phyloP scores from a whole-genome alignment of 1,140 invertebrate species.

The Hetaerina americana region DNA sequence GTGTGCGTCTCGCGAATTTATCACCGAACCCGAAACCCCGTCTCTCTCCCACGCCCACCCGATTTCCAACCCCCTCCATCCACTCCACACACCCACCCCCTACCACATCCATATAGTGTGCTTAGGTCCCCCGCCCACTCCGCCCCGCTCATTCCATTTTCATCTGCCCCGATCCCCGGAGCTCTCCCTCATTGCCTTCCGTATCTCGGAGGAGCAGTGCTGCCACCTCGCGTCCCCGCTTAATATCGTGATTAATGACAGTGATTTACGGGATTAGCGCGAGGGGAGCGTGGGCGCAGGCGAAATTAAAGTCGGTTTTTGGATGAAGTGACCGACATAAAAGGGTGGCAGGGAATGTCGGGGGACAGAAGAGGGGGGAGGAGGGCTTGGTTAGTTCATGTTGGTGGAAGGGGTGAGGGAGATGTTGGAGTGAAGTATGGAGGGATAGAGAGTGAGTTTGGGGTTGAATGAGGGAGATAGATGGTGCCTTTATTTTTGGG shows the following conservation, averaged over 20 bases:
- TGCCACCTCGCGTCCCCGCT: neutral
- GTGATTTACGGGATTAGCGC: neutral
- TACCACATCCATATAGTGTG: no score
- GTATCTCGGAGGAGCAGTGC: neutral
- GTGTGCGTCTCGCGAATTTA: neutral
- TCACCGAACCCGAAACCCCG: no score
- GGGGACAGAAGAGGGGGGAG: neutral
- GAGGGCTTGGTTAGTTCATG: neutral
- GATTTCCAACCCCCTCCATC: no score
- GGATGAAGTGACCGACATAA: neutral
- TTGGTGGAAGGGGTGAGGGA: neutral
- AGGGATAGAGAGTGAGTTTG: no score
- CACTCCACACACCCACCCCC: no score
- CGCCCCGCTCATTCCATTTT: neutral
- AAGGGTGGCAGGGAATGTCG: neutral
- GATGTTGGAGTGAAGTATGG: neutral
- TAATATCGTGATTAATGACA: neutral
- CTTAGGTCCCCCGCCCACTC: no score
- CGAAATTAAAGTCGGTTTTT: neutral
- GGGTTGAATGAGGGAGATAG: neutral
- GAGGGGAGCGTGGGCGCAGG: neutral
- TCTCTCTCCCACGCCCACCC: no score
- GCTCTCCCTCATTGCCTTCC: no score
- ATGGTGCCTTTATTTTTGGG: neutral
- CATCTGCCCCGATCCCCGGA: neutral